Evolutionary conservation across 2,113 vertebrate species (phyloP).

Genomic region (Choloepus hoffmanni): DNA sequence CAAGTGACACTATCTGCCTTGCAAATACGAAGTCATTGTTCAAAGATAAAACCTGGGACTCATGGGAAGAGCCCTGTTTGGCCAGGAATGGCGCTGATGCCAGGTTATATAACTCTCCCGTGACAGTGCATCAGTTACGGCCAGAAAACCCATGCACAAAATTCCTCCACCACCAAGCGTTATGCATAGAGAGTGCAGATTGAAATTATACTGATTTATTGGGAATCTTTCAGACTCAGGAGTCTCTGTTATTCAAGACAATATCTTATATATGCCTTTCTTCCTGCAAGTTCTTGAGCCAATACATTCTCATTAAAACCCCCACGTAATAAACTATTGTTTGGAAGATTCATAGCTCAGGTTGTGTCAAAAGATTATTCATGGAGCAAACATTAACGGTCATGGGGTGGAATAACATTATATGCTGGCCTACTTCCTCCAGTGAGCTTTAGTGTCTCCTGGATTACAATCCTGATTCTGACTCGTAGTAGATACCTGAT

Average conservation of each 20-base stretch:
- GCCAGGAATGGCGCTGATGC: not conserved
- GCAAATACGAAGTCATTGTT: slow-evolving; percentile 33
- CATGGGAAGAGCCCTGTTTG: not conserved
- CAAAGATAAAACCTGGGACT: slow-evolving; percentile 22
- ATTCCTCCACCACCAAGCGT: fast-evolving
- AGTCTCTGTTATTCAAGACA: not conserved
- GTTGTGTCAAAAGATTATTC: not conserved
- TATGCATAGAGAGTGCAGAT: not conserved
- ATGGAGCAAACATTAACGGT: not conserved
- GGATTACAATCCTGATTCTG: not conserved
- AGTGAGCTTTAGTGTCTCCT: not conserved
- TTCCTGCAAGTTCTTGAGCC: not conserved
- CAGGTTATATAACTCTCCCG: not conserved
- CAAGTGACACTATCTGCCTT: not conserved
- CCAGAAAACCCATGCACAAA: not conserved
- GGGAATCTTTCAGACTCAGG: not conserved
- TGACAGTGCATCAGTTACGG: not conserved
- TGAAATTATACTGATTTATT: not conserved
- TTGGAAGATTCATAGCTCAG: not conserved
- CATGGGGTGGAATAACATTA: not conserved
- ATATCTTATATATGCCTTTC: not conserved
- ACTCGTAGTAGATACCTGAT: not conserved
- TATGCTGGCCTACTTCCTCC: not conserved
- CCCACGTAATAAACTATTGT: not conserved
- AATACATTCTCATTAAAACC: not conserved